Base-by-base conservation (phyloP, 1,140 invertebrate genomes). In the Antheraea pernyi region DNA sequence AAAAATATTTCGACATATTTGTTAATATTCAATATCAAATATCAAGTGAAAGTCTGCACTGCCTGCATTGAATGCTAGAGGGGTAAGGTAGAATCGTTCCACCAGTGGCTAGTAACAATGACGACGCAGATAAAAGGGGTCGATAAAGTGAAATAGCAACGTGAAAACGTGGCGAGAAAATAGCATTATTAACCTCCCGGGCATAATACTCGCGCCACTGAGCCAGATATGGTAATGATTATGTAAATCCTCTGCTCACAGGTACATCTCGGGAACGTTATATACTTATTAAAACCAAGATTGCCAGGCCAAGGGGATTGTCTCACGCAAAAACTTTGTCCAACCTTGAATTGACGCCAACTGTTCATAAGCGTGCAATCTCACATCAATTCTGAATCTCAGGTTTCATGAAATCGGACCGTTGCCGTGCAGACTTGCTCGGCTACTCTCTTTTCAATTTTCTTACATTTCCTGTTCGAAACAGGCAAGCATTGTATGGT, bases 141-240 rank as follows among this genome's bases (percentile, higher is more conserved):
- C 89, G 91, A 93, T 93, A 92, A 92, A 82, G 86, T 87, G 86
- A 92, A 93, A 93, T 93, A 92, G 91, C 85, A 91, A 91, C 83
- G 90, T 91, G 91, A 92, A 91, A 92, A 92, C 84, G 89, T 91
- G 89, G 85, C 86, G 88, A 92, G 91, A 92, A 92, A 92, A 93
- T 93, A 90, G 89, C 91, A 92, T 93, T 93, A 93, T 93, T 93
- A 93, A 93, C 91, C 91, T 93, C 91, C 83, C 76, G 91, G 90
- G 91, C 83, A 87, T 91, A 92, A 93, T 93, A 91, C 85, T 83
- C 88, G 86, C 89, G 88, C 88, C 87, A 89, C 84, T 87, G 86
- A 85, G 89, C 88, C 86, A 92, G 89, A 92, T 93, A 93, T 92
- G 91, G 87, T 93, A 92, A 92, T 92, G 86, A 92, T 93, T 93